Evolutionary conservation across 2,797 vertebrate species (phyloP).

Genomic region (Cacajao melanocephalus): DNA sequence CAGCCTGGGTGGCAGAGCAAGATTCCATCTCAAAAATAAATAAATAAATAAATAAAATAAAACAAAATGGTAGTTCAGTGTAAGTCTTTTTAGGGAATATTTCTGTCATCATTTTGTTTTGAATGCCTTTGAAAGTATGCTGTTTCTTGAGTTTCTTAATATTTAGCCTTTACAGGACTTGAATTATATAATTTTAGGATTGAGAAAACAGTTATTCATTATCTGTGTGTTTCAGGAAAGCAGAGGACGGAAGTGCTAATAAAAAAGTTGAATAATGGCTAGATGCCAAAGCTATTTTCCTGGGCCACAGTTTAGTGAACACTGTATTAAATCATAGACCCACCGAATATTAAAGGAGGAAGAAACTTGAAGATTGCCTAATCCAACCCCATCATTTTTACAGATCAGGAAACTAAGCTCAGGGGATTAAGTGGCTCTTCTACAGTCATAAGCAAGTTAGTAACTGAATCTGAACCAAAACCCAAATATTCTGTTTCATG

Average conservation of each 20-base stretch:
- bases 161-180: constrained; percentile 10
- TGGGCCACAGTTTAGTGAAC: constrained; percentile 52
- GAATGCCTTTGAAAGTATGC: not conserved
- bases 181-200: constrained; percentile 41
- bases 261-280: constrained; percentile 37
- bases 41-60: too few species aligned
- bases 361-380: not conserved
- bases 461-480: not conserved
- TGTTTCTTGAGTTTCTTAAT: not conserved
- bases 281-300: constrained; percentile 49
- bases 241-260: not conserved
- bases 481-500: not conserved
- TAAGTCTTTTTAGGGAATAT: not conserved
- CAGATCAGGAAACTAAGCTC: not conserved
- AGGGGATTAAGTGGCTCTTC: not conserved
- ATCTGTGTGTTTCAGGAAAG: constrained; percentile 20
- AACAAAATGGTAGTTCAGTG: not conserved
- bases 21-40: not conserved
- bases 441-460: not conserved
- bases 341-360: constrained; percentile 34
- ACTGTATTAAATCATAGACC: constrained; percentile 38
- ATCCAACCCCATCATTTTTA: not conserved
- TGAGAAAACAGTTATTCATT: constrained; percentile 10
- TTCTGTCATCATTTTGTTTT: not conserved
- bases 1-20: not conserved